Evolutionary conservation across 1,140 invertebrate species (phyloP).

Genomic region (Scaptomyza hsui): DNA sequence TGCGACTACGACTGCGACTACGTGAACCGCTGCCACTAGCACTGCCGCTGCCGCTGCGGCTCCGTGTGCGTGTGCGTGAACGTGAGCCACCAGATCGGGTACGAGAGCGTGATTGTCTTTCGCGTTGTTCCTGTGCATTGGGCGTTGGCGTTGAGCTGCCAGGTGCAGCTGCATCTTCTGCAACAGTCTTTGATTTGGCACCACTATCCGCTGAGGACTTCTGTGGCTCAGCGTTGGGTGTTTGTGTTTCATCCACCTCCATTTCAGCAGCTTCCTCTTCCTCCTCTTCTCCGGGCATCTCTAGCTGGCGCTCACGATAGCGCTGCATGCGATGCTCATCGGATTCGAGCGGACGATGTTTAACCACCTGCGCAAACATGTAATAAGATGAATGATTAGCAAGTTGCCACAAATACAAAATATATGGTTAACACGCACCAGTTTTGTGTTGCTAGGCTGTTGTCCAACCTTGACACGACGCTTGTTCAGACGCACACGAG

Average conservation of each 20-base stretch:
- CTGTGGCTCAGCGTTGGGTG: constrained; percentile 48
- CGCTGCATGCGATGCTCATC: constrained; percentile 94
- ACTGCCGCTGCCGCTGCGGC: constrained; percentile 26
- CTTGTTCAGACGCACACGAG: constrained; percentile 96
- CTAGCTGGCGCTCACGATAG: constrained; percentile 93
- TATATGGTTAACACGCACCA: constrained; percentile 85
- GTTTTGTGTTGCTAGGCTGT: constrained; percentile 86
- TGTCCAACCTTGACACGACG: constrained; percentile 90
- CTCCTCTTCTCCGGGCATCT: constrained; percentile 93
- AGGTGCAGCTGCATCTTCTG: constrained; percentile 71
- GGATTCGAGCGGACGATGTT: constrained; percentile 94
- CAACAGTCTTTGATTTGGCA: constrained; percentile 75
- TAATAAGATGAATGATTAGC: not conserved
- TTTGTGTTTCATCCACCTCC: constrained; percentile 88
- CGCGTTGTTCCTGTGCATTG: constrained; percentile 2
- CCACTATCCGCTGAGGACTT: constrained; percentile 35
- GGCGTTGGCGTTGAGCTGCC: constrained; percentile 68
- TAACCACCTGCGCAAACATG: constrained; percentile 87
- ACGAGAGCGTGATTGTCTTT: constrained; percentile 63
- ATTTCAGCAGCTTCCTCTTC: constrained; percentile 88
- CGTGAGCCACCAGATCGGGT: constrained; percentile 47
- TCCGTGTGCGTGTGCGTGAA: not conserved
- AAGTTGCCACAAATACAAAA: no score
- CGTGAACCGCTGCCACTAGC: constrained; percentile 39
- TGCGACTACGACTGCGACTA: constrained; percentile 43